Evolutionary conservation across 1,140 invertebrate species (phyloP), one percentile per base, ranked within the genome.

Genomic region (Hesperophylax magnus): DNA sequence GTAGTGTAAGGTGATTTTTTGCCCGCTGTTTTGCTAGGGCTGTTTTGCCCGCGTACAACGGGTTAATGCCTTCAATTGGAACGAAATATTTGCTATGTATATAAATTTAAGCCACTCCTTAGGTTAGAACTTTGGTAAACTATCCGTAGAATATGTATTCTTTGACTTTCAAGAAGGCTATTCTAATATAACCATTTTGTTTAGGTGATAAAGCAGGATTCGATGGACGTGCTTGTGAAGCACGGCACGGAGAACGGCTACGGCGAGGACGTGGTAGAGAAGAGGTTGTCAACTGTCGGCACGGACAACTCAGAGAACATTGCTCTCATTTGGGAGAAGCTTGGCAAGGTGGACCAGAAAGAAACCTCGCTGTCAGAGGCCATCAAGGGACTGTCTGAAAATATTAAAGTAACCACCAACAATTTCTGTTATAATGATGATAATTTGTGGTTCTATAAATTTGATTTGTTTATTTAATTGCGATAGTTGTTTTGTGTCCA

Each of bases 311-410:
- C 72, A 0, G 81, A 82, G 39, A 79, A 82, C 53, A 82, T 78
- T 34, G 47, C 71, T 6, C 72, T 76, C n/a, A 58, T 76, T 9
- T 58, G 22, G 72, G 72, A 76, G 20, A 76, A 76, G 15, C 72
- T 76, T 6, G n/a, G 31, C 53, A 76, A 60, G 34, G 34, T 20
- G n/a, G 81, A 83, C 58, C 79, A 71, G 17, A 79, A 81, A 24
- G 77, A 81, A 18, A 80, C 74, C 20, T 85, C 87, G 4, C 82
- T 90, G 15, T 86, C 88, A 75, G 88, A 89, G 72, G 88, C 88
- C 15, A 86, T 90, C 18, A 82, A 87, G 1, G 86, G 87, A 14
- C 83, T 89, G 78, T 88, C 88, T 31, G 88, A 89, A 79, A 89
- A 80, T 90, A 71, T 84, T 89, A 72, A 88, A 31, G 65, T 47